phyloP scores from a whole-genome alignment of 2,888 invertebrate species.

The Tetragonisca angustula region DNA sequence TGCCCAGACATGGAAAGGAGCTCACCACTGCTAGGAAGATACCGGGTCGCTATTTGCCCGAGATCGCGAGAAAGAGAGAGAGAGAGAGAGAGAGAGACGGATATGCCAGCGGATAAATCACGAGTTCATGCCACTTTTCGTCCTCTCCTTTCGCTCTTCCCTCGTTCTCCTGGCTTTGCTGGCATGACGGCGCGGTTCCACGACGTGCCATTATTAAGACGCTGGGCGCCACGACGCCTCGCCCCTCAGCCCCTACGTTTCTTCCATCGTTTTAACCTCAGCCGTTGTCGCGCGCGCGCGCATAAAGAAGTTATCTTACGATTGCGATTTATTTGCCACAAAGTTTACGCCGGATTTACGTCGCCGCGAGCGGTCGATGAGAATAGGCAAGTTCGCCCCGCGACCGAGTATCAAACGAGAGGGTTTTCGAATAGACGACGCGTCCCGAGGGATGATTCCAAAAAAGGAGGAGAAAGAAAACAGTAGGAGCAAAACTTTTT shows the following conservation, averaged over 20 bases:
- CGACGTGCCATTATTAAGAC: conserved; percentile 71
- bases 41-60: conserved; percentile 55
- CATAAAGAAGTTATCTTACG: conserved; percentile 55
- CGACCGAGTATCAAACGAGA: neutral
- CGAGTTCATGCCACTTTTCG: conserved; percentile 63
- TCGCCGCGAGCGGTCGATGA: conserved; percentile 24
- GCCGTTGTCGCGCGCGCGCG: conserved; percentile 38
- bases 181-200: conserved; percentile 63
- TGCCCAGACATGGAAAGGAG: neutral
- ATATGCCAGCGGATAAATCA: conserved; percentile 70
- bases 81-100: conserved; percentile 7
- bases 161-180: conserved; percentile 41
- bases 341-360: conserved; percentile 48
- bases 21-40: neutral
- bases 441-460: too few relatives aligned
- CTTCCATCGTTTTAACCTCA: neutral
- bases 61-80: conserved; percentile 33
- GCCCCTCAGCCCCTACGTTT: neutral
- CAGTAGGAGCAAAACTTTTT: too few relatives aligned
- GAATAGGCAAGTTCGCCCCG: conserved; percentile 23
- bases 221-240: conserved; percentile 62
- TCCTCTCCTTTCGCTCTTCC: conserved; percentile 50
- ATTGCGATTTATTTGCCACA: conserved; percentile 46
- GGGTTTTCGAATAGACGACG: neutral
- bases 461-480: too few relatives aligned